Percentiles rank a stretch among this genome's conserved stretches.
Evolutionary conservation across 2,888 invertebrate species (phyloP).

Genomic region (Trachelus tabidus): DNA sequence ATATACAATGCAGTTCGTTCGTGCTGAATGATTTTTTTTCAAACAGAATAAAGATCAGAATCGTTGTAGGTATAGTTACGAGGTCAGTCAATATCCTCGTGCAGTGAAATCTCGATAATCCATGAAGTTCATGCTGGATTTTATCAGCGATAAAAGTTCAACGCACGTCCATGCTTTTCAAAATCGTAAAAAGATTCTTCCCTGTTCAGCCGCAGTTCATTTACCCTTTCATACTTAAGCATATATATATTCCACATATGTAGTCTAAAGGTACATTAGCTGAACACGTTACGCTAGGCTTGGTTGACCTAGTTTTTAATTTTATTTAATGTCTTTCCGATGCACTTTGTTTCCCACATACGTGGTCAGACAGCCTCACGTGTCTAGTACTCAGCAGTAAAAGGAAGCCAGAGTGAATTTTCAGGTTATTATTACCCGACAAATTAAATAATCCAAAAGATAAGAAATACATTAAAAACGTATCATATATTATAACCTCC

Average conservation of each 20-base stretch:
- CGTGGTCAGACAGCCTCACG: not conserved
- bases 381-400: not conserved
- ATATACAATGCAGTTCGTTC: too few species aligned
- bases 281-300: conserved; percentile 3
- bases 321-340: conserved; percentile 14
- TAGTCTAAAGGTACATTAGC: not conserved
- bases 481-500: not conserved
- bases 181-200: not conserved
- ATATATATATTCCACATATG: not conserved
- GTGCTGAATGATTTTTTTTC: too few species aligned
- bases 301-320: conserved; percentile 27
- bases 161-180: not conserved
- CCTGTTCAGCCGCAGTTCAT: not conserved
- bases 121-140: not conserved
- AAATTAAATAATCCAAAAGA: not conserved
- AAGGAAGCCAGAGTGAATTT: not conserved
- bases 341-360: not conserved
- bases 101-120: not conserved
- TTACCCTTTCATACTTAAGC: not conserved
- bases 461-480: not conserved
- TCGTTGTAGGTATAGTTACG: too few species aligned
- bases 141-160: not conserved
- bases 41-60: too few species aligned
- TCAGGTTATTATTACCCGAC: not conserved
- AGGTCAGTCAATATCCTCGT: too few species aligned